Evolutionary conservation across 2,797 vertebrate genomes (phyloP), one percentile per base, ranked within the genome.

Genomic region (Danio jaintianensis): DNA sequence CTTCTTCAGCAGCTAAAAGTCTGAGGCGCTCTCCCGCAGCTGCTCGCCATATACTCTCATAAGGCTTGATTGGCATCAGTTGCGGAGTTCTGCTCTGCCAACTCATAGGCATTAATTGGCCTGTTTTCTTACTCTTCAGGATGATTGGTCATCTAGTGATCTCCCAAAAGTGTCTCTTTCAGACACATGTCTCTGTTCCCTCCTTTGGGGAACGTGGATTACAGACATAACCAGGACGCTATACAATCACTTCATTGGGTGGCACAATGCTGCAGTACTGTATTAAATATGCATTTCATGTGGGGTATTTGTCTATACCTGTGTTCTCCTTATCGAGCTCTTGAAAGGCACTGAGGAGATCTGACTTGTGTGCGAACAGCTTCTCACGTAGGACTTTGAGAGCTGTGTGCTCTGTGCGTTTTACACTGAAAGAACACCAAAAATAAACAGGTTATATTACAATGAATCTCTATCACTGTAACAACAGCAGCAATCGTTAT

Each of bases 321-420:
- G 91, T 94, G 56, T 92, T 90, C 11, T 91, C 87, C 3, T 62
- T 63, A 78, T 99, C 98, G 0, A 88, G 91, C 47, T 82, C 89
- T 84, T 92, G 95, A 89, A 99, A 98, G 42, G 94, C 93, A 36
- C 85, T 84, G 58, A 95, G 89, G 86, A 99, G 95, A 77, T 95
- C 94, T 0, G 96, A 96, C 80, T 95, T 97, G 91, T 98, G 96
- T 18, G 94, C 93, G 89, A 98, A 98, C 40, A 99, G 86, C 87
- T 96, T 95, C 82, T 97, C 96, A 80, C 94, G 88, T 83, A 98
- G 90, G 40, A 96, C 95, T 88, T 93, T 95, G 64, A 98, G 94
- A 50, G 97, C 98, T 0, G 96, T 97, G 83, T 94, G 94, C 82
- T 99, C 97, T 0, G 96, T 96, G 82, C 93, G 91, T 75, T 96